Evolutionary conservation across 2,797 vertebrate genomes (phyloP).

Genomic region (Chelidonichthys spinosus): DNA sequence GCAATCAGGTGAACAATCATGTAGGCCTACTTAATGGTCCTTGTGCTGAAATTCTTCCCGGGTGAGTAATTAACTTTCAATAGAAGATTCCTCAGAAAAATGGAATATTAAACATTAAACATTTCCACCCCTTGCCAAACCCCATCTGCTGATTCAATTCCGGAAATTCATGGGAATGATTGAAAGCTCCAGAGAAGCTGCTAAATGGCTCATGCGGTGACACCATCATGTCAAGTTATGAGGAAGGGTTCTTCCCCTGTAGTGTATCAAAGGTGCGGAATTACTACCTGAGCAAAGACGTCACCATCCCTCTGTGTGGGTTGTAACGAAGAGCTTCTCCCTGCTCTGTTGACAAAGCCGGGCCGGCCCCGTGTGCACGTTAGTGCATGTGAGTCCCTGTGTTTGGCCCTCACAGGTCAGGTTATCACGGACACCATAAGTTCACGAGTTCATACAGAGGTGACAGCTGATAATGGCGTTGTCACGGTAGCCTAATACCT

Average conservation of each 20-base stretch:
- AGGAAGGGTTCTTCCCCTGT: not conserved
- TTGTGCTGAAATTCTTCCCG: not conserved
- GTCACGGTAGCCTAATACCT: not conserved
- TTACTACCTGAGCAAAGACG: not conserved
- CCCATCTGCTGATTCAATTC: not conserved
- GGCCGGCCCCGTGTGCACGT: not conserved
- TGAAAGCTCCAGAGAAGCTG: not conserved
- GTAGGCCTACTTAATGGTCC: not conserved
- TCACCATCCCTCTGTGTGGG: not conserved
- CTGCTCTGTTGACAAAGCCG: not conserved
- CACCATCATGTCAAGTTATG: not conserved
- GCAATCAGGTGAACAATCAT: not conserved
- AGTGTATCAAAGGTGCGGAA: not conserved
- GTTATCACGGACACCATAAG: not conserved
- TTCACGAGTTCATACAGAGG: not conserved
- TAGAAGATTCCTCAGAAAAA: not conserved
- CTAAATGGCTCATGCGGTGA: not conserved
- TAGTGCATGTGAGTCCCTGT: not conserved
- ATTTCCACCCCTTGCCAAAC: not conserved
- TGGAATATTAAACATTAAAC: not conserved
- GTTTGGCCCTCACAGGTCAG: not conserved
- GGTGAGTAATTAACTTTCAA: not conserved
- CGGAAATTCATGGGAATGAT: not conserved
- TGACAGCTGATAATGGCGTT: not conserved
- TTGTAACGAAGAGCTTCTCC: not conserved